These are phyloP conservation scores for Aplysina aerophoba DNA, from an alignment of 37 sponge, comb jelly and placozoan species.

Conservation along the genomic window DNA sequence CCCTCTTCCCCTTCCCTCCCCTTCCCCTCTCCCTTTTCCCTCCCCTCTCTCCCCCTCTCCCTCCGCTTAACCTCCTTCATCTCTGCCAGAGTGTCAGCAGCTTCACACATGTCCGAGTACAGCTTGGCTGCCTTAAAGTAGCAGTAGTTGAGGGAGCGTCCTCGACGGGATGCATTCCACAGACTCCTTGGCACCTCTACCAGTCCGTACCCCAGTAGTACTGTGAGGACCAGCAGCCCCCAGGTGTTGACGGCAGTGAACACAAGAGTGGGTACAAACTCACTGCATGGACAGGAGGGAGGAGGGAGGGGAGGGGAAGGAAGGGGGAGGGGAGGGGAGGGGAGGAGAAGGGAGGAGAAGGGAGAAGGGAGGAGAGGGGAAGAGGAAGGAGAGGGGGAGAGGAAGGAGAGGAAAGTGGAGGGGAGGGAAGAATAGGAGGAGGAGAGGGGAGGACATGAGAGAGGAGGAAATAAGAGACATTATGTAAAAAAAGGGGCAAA, in stretches of 20 bases:
- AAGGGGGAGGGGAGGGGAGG: background rate
- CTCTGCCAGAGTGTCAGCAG: conserved; percentile 73
- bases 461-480: too few relatives aligned
- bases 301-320: background rate
- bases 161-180: conserved; percentile 65
- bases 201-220: conserved; percentile 95
- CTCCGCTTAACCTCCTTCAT: conserved; percentile 57
- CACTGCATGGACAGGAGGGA: conserved; percentile 44
- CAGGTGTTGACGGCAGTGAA: conserved; percentile 97
- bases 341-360: too few relatives aligned
- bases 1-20: too few relatives aligned
- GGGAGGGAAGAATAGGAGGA: too few relatives aligned
- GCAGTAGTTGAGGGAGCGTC: conserved; percentile 65
- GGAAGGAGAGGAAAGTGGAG: too few relatives aligned
- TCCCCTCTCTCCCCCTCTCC: too few relatives aligned
- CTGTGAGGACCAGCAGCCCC: conserved; percentile 90
- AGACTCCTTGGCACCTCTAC: conserved; percentile 86
- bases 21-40: too few relatives aligned
- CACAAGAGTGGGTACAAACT: conserved; percentile 58
- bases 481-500: too few relatives aligned
- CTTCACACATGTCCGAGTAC: conserved; percentile 83
- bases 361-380: background rate
- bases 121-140: conserved; percentile 93
- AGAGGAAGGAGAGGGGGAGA: background rate
- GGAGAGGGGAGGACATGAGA: too few relatives aligned